phyloP scores from a whole-genome alignment of 2,797 vertebrate species.

The Parauchenoglanis ngamensis region DNA sequence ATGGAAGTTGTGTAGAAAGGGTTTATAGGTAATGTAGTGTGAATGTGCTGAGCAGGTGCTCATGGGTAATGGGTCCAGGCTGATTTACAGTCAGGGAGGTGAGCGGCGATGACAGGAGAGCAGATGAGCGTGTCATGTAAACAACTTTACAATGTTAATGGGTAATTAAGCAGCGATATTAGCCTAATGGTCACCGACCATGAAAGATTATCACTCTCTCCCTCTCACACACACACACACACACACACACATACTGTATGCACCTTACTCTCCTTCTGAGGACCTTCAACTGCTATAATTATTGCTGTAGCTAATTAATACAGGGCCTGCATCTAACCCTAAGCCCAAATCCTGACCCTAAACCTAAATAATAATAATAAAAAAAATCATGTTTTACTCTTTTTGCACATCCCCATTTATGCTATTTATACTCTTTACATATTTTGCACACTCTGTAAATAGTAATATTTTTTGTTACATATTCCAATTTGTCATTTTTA shows the following conservation, averaged over 20 bases:
- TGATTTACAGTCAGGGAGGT: constrained; percentile 26
- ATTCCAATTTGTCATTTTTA: not conserved
- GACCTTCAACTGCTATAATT: constrained; percentile 1
- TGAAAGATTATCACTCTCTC: constrained; percentile 23
- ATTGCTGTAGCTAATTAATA: constrained; percentile 11
- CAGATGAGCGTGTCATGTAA: constrained; percentile 40
- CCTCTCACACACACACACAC: not conserved
- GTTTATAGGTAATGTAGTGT: constrained; percentile 1
- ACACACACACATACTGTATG: not conserved
- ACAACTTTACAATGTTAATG: constrained; percentile 45
- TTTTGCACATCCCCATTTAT: too few relatives aligned
- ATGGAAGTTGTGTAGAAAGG: not conserved
- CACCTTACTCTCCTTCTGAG: not conserved
- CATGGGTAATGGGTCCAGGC: constrained; percentile 24
- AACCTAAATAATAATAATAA: not conserved
- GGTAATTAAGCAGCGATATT: constrained; percentile 46
- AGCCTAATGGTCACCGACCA: constrained; percentile 38
- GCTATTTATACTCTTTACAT: too few relatives aligned
- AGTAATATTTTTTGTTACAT: not conserved
- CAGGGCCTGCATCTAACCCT: not conserved
- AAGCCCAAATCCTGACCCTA: not conserved
- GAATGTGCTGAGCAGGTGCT: not conserved
- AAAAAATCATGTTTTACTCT: too few relatives aligned
- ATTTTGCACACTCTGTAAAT: not conserved
- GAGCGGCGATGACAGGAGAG: constrained; percentile 15